Evolutionary conservation across 2,113 vertebrate species (phyloP).

Genomic region (Podarcis cretensis): DNA sequence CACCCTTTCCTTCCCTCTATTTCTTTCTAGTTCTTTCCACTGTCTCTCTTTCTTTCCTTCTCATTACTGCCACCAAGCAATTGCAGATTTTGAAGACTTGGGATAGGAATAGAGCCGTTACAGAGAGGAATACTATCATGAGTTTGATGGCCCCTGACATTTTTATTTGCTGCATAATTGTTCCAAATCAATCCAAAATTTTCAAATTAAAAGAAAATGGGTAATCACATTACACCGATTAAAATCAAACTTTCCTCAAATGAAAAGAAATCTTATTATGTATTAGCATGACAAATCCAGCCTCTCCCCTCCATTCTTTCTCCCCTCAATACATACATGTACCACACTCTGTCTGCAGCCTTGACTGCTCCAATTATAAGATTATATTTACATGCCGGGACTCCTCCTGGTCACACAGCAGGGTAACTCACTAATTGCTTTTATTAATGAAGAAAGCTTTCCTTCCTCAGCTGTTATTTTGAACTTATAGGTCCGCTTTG

Average conservation of each 20-base stretch:
- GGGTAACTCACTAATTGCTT: constrained; percentile 68
- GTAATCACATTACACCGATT: not conserved
- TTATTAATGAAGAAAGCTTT: constrained; percentile 73
- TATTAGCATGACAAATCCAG: constrained; percentile 1
- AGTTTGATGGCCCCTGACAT: not conserved
- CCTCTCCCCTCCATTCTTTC: not conserved
- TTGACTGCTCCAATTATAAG: constrained; percentile 49
- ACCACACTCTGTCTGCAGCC: constrained; percentile 16
- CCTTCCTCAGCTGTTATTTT: constrained; percentile 60
- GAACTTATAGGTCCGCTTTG: constrained; percentile 57
- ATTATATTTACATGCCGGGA: constrained; percentile 38
- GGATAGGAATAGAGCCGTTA: not conserved
- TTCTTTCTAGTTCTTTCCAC: not conserved
- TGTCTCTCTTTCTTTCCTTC: not conserved
- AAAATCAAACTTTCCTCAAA: not conserved
- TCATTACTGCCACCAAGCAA: not conserved
- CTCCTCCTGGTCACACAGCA: constrained; percentile 55
- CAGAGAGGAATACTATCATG: not conserved
- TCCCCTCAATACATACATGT: not conserved
- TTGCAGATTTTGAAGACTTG: not conserved
- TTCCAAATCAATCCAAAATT: not conserved
- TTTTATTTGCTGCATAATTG: not conserved
- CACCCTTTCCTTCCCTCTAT: not conserved
- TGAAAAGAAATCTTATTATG: constrained; percentile 22
- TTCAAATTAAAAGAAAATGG: not conserved